Evolutionary conservation across 2,113 vertebrate species (phyloP).

Genomic region (Canis aureus): DNA sequence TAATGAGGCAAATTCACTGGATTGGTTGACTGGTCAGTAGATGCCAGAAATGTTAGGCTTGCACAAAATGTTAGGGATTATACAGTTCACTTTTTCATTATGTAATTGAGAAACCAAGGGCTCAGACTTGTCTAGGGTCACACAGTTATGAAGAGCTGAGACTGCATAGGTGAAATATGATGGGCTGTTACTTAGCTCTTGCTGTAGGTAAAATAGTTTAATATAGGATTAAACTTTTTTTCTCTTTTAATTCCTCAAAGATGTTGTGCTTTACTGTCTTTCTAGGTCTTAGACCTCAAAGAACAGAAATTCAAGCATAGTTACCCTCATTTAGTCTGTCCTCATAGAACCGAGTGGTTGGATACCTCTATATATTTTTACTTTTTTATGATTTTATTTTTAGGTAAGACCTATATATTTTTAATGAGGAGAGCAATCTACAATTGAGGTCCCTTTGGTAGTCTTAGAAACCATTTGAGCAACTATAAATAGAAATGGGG

Average conservation of each 20-base stretch:
- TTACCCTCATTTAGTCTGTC: neutral
- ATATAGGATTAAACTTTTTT: neutral
- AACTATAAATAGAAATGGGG: conserved; percentile 35
- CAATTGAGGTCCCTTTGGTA: neutral
- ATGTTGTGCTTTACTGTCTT: neutral
- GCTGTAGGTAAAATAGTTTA: neutral
- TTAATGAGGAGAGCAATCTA: neutral
- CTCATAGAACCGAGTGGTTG: neutral
- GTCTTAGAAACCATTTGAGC: neutral
- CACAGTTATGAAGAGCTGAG: neutral
- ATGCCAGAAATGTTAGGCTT: neutral
- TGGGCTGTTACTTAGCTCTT: neutral
- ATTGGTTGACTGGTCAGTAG: neutral
- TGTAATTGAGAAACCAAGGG: neutral
- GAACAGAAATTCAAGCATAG: neutral
- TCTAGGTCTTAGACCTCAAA: neutral
- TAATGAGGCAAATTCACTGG: conserved; percentile 17
- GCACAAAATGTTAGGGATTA: neutral
- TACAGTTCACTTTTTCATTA: neutral
- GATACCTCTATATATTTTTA: neutral
- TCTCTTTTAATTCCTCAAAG: neutral
- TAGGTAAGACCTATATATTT: neutral
- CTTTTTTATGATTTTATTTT: no score
- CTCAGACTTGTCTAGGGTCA: neutral
- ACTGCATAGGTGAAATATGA: neutral